phyloP scores from a whole-genome alignment of 2,888 invertebrate genomes.

The Hirtodrosophila confusa region DNA sequence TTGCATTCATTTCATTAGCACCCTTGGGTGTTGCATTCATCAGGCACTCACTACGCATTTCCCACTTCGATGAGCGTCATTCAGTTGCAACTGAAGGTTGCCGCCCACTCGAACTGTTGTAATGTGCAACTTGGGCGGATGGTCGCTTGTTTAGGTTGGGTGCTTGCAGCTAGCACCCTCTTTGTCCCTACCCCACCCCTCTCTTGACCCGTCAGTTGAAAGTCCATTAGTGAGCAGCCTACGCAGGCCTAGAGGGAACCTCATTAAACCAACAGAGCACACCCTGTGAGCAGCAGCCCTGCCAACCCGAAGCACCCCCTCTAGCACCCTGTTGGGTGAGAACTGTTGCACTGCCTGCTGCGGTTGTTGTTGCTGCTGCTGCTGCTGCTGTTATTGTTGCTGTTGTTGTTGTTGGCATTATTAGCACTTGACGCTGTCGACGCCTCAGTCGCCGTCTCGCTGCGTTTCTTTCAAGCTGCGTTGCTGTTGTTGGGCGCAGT shows the following conservation, averaged over 20 bases:
- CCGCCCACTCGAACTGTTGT: neutral
- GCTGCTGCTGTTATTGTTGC: neutral
- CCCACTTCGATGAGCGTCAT: slow-evolving; percentile 3
- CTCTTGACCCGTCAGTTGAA: slow-evolving; percentile 14
- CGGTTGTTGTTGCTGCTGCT: no score
- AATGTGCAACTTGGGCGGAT: neutral
- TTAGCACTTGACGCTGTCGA: slow-evolving; percentile 36
- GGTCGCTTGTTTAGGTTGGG: neutral
- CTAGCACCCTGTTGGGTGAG: neutral
- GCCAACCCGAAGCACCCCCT: neutral
- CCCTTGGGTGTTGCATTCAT: neutral
- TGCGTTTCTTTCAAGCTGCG: slow-evolving; percentile 6
- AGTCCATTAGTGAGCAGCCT: slow-evolving; percentile 57
- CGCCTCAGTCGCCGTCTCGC: slow-evolving; percentile 1
- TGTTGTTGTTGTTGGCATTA: slow-evolving; percentile 22
- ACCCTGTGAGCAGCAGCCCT: neutral
- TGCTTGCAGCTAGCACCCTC: neutral
- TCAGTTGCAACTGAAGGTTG: neutral
- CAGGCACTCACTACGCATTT: neutral
- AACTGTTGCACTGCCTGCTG: slow-evolving; percentile 20
- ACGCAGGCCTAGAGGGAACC: slow-evolving; percentile 42
- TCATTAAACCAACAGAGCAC: neutral
- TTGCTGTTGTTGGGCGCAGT: slow-evolving; percentile 28
- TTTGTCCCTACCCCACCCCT: no score
- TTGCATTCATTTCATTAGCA: neutral